phyloP scores from a whole-genome alignment of 2,888 invertebrate genomes.

The Scaptomyza caliginosa region DNA sequence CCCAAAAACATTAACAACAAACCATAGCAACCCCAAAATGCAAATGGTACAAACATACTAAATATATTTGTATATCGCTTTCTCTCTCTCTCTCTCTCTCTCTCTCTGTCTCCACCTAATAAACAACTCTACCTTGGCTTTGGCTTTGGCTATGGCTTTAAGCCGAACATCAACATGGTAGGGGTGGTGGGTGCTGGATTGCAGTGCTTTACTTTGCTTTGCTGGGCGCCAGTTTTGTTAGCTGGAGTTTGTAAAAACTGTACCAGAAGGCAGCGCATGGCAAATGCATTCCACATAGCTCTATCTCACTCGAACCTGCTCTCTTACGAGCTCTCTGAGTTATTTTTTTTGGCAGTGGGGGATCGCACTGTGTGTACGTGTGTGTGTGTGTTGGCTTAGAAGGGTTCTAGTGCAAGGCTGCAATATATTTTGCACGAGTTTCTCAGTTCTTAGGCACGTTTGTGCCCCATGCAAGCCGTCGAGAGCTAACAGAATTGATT shows the following conservation, averaged over 20 bases:
- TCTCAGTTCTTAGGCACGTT: constrained; percentile 78
- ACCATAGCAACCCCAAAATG: constrained; percentile 50
- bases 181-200: constrained; percentile 8
- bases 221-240: constrained; percentile 46
- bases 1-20: constrained; percentile 44
- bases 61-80: background rate
- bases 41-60: constrained; percentile 3
- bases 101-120: constrained; percentile 1
- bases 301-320: constrained; percentile 16
- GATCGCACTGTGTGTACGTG: background rate
- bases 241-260: constrained; percentile 72
- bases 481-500: constrained; percentile 61
- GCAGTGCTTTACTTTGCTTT: constrained; percentile 11
- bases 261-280: constrained; percentile 72
- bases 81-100: background rate
- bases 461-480: constrained; percentile 23
- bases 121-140: constrained; percentile 56
- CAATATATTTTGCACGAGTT: constrained; percentile 78
- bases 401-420: constrained; percentile 77
- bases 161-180: constrained; percentile 49
- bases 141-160: constrained; percentile 52
- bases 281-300: constrained; percentile 56
- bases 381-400: constrained; percentile 13
- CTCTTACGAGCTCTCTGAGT: constrained; percentile 8
- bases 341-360: background rate